Conservation (phyloP, 2,888 invertebrate species). For the Antheraea assamensis region DNA sequence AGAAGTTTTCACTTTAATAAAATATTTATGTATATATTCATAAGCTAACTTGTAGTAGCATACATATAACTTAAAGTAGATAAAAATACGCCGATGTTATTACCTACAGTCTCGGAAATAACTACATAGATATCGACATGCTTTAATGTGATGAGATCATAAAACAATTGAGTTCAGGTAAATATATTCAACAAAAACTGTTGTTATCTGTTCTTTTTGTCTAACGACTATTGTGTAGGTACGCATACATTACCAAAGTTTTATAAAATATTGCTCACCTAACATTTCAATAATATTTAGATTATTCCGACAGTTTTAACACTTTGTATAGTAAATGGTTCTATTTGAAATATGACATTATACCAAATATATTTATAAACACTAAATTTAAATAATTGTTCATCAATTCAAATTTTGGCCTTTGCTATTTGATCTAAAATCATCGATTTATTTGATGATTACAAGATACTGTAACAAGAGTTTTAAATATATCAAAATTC, state of each 20-base stretch:
- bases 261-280: not conserved
- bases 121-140: not conserved
- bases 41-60: not conserved
- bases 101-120: not conserved
- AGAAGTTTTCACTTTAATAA: no score
- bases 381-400: not conserved
- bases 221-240: not conserved
- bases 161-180: not conserved
- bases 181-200: not conserved
- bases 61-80: not conserved
- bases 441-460: no score
- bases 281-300: not conserved
- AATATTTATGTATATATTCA: no score
- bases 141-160: constrained; percentile 5
- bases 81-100: not conserved
- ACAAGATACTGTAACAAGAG: no score
- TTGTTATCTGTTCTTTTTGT: constrained; percentile 8
- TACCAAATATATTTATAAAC: not conserved
- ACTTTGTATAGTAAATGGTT: no score
- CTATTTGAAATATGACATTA: no score
- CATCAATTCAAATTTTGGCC: no score
- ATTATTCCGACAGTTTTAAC: no score
- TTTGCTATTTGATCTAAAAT: no score
- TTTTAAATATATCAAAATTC: no score
- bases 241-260: not conserved